Evolutionary conservation across 2,797 vertebrate species (phyloP).

Genomic region (Pangasius sanitwongsei): DNA sequence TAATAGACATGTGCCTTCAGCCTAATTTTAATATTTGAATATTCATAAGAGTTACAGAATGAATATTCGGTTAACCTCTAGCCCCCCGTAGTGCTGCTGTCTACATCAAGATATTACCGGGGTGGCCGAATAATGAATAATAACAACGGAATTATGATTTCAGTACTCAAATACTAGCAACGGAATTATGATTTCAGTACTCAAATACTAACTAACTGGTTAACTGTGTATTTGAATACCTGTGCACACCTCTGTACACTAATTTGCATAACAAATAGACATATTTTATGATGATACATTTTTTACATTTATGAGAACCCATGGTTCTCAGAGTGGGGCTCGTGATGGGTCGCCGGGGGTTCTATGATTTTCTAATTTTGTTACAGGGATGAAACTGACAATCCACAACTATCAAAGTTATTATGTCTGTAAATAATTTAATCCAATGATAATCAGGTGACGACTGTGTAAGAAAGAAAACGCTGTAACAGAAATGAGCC

Average conservation of each 20-base stretch:
- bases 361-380: neutral
- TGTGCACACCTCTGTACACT: neutral
- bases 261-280: neutral
- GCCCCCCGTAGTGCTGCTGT: neutral
- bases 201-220: too few relatives aligned
- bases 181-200: too few relatives aligned
- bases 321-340: neutral
- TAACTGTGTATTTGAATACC: neutral
- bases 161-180: too few relatives aligned
- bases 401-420: neutral
- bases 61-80: neutral
- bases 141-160: neutral
- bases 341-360: too few relatives aligned
- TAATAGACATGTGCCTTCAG: neutral
- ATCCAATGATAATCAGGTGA: neutral
- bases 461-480: neutral
- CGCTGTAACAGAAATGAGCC: neutral
- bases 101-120: neutral
- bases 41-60: neutral
- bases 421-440: neutral
- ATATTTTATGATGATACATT: neutral
- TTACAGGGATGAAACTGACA: too few relatives aligned
- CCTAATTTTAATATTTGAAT: neutral
- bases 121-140: neutral
- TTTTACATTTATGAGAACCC: neutral